phyloP scores from a whole-genome alignment of 1,140 invertebrate genomes.

The Drosophila saltans region DNA sequence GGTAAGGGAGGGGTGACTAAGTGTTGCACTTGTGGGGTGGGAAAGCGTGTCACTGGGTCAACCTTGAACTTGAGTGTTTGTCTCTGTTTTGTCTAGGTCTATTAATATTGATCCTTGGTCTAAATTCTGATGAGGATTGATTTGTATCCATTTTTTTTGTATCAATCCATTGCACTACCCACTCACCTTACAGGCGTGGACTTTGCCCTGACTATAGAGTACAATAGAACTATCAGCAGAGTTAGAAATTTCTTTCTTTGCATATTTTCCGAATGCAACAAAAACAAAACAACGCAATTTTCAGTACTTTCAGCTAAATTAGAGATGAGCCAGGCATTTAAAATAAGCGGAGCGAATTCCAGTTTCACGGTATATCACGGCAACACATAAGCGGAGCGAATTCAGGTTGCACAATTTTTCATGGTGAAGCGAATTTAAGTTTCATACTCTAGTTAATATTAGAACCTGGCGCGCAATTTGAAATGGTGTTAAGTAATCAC shows the following conservation, averaged over 20 bases:
- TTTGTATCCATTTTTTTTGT: neutral
- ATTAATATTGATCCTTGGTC: conserved; percentile 1
- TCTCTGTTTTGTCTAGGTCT: neutral
- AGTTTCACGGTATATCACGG: neutral
- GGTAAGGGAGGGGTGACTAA: neutral
- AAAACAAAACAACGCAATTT: conserved; percentile 6
- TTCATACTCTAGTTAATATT: no score
- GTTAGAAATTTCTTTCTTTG: conserved; percentile 30
- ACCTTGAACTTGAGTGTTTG: conserved; percentile 38
- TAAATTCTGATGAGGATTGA: neutral
- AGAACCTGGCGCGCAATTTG: neutral
- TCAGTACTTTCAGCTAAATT: conserved; percentile 8
- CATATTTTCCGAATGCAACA: conserved; percentile 36
- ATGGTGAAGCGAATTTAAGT: no score
- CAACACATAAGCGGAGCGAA: no score
- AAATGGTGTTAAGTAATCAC: neutral
- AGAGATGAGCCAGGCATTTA: neutral
- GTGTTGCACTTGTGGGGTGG: conserved; percentile 6
- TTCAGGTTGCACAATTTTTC: no score
- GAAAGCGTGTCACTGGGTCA: conserved; percentile 28
- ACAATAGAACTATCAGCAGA: conserved; percentile 30
- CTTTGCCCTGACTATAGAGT: conserved; percentile 23
- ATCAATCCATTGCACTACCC: neutral
- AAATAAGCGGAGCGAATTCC: neutral
- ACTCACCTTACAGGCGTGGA: conserved; percentile 44